Base-by-base conservation (phyloP, 2,113 vertebrate species). In the Daubentonia madagascariensis region DNA sequence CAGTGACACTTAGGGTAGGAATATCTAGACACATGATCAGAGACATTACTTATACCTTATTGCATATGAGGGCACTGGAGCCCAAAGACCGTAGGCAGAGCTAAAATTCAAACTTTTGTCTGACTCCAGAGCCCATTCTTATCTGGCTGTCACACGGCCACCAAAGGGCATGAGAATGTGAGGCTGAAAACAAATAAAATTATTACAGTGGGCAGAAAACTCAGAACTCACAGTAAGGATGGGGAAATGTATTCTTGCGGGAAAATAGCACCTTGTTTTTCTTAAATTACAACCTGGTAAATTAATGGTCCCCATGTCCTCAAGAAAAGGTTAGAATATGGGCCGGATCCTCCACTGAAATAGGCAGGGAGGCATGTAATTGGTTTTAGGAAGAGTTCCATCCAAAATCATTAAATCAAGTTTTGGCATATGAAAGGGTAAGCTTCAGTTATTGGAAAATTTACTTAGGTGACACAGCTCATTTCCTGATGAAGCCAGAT, bases 401-500 rank as follows among this genome's bases (percentile, higher is more conserved):
- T 94, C 87, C 95, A 97, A 94, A 93, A 97, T 95, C 32, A 96
- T 98, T 98, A 97, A 97, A 95, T 95, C 92, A 94, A 96, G 78
- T 94, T 92, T 96, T 98, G 95, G 97, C 96, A 94, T 92, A 97
- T 98, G 85, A 96, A 95, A 98, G 94, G 23, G 80, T 94, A 91
- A 97, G 90, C 92, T 97, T 94, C 88, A 89, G 94, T 88, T 97
- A 96, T 95, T 98, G 92, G 97, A 94, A 98, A 97, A 97, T 94
- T 86, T 93, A 91, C 95, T 98, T 95, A 95, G 92, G 97, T 95
- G 95, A 97, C 98, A 98, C 94, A 95, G 94, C 80, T 97, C 97
- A 98, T 98, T 98, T 98, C 98, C 97, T 97, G 96, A 95, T 97
- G 97, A 96, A 97, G 94, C 98, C 95, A 87, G 90, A 98, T 97